These are phyloP conservation scores for Gadopsis marmoratus DNA, from an alignment of 2,797 vertebrate genomes.

Conservation along the genomic window DNA sequence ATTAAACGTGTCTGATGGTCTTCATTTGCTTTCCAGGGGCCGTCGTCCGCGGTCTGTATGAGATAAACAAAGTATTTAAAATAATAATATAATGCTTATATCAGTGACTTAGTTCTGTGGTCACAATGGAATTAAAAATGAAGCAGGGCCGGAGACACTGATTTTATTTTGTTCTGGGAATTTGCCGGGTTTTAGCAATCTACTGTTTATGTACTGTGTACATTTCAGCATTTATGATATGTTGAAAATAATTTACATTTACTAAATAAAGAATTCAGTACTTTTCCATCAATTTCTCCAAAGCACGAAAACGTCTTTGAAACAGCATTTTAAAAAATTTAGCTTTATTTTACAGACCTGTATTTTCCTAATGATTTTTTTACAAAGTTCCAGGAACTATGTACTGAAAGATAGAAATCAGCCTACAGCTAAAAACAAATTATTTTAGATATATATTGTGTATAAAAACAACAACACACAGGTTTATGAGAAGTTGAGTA, in stretches of 20 bases:
- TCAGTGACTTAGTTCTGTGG: not conserved
- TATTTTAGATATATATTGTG: too few species aligned
- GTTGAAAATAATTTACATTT: too few species aligned
- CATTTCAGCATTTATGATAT: not conserved
- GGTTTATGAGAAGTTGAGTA: not conserved
- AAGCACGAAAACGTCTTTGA: not conserved
- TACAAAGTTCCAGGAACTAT: not conserved
- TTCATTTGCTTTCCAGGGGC: slow-evolving; percentile 54
- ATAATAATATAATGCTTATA: not conserved
- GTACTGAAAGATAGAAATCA: not conserved
- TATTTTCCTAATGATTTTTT: not conserved
- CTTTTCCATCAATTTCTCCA: not conserved
- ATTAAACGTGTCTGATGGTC: slow-evolving; percentile 38
- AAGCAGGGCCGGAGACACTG: not conserved
- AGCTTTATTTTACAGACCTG: not conserved
- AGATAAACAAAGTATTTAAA: slow-evolving; percentile 12
- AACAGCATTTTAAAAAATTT: not conserved
- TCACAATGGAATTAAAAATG: not conserved
- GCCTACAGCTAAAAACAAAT: not conserved
- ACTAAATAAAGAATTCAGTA: not conserved
- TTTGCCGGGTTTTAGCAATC: too few species aligned
- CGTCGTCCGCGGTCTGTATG: slow-evolving; percentile 43
- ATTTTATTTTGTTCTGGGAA: not conserved
- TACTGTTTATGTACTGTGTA: not conserved
- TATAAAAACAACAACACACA: not conserved